Conservation (phyloP, 1,140 invertebrate genomes). For the Polypedilum vanderplanki region DNA sequence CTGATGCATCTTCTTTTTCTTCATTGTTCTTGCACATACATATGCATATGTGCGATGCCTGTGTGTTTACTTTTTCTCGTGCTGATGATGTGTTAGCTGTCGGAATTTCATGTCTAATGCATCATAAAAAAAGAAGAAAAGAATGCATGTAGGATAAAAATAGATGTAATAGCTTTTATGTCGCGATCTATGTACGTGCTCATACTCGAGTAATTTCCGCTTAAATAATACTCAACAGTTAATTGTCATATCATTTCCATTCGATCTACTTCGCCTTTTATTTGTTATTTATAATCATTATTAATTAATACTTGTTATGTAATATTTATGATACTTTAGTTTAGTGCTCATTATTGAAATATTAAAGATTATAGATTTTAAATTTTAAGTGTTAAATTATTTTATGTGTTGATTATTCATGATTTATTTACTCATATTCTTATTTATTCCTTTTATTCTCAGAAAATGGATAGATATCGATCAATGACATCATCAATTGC, state of each 20-base stretch:
- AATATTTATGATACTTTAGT: too few relatives aligned
- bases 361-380: too few relatives aligned
- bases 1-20: not conserved
- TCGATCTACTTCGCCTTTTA: not conserved
- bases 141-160: slow-evolving; percentile 24
- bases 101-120: slow-evolving; percentile 25
- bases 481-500: slow-evolving; percentile 15
- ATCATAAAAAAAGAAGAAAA: slow-evolving; percentile 12
- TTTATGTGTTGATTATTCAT: too few relatives aligned
- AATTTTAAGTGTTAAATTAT: too few relatives aligned
- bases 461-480: not conserved
- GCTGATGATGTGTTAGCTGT: slow-evolving; percentile 2
- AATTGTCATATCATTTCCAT: slow-evolving; percentile 3
- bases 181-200: slow-evolving; percentile 9
- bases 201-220: not conserved
- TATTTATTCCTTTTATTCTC: not conserved
- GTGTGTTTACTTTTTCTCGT: not conserved
- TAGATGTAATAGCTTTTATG: not conserved
- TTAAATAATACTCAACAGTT: not conserved
- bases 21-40: slow-evolving; percentile 1
- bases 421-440: not conserved
- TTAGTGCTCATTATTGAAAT: too few relatives aligned
- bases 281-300: too few relatives aligned
- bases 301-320: too few relatives aligned
- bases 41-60: slow-evolving; percentile 16